phyloP scores from a whole-genome alignment of 2,797 vertebrate genomes.

The Tangara arthus region DNA sequence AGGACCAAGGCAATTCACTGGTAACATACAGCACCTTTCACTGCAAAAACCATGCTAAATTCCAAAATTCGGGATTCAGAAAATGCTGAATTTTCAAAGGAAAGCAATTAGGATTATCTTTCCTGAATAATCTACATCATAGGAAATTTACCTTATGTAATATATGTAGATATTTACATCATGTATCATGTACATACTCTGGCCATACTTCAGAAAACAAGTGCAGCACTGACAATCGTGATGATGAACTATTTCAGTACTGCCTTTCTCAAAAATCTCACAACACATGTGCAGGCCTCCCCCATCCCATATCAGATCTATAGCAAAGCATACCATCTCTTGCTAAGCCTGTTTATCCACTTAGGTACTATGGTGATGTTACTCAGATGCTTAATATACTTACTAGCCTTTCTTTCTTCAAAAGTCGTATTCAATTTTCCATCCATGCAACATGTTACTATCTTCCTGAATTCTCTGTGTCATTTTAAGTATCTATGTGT shows the following conservation, averaged over 20 bases:
- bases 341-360: not conserved
- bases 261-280: not conserved
- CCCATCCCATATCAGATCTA: not conserved
- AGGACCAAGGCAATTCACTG: not conserved
- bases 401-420: not conserved
- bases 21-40: not conserved
- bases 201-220: not conserved
- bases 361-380: not conserved
- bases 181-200: not conserved
- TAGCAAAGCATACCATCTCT: not conserved
- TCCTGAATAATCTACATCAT: not conserved
- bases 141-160: not conserved
- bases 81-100: not conserved
- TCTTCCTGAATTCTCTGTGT: not conserved
- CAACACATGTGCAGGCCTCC: not conserved
- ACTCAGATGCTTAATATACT: not conserved
- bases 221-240: not conserved
- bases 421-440: not conserved
- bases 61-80: not conserved
- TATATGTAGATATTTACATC: not conserved
- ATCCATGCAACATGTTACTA: not conserved
- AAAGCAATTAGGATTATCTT: not conserved
- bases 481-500: not conserved
- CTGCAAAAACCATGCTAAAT: not conserved
- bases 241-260: not conserved